Evolutionary conservation across 2,113 vertebrate genomes (phyloP).

Genomic region (Stigmatopora nigra): DNA sequence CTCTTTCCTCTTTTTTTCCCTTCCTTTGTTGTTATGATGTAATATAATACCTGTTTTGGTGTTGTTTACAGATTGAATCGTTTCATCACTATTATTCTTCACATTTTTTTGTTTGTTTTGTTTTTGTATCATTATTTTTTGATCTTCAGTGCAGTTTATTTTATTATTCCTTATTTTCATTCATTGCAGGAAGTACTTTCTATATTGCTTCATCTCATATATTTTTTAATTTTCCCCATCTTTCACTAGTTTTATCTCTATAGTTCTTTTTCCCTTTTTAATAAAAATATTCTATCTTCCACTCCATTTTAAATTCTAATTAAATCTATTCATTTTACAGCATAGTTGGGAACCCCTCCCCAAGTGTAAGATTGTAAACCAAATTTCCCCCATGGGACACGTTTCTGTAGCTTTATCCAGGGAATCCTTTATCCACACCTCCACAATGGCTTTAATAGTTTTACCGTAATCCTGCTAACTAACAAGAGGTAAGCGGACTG

Average conservation of each 20-base stretch:
- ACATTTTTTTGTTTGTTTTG: no score
- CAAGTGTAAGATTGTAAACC: not conserved
- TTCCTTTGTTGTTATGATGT: no score
- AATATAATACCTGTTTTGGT: no score
- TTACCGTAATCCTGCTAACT: not conserved
- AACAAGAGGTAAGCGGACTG: constrained; percentile 16
- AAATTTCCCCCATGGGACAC: not conserved
- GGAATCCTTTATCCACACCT: not conserved
- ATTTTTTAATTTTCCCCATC: not conserved
- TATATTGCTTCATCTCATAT: not conserved
- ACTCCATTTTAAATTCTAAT: not conserved
- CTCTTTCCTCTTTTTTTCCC: no score
- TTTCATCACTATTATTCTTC: no score
- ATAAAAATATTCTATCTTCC: not conserved
- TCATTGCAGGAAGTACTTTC: no score
- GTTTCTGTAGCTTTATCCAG: not conserved
- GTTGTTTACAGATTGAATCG: no score
- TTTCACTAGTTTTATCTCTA: not conserved
- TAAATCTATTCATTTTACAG: not conserved
- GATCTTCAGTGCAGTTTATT: no score
- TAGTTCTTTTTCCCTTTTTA: not conserved
- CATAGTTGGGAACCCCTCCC: not conserved
- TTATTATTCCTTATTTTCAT: no score
- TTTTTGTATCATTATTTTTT: no score
- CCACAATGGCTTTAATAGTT: not conserved